Evolutionary conservation across 2,888 invertebrate genomes (phyloP), one percentile per base, ranked within the genome.

Genomic region (Apodemia zela): DNA sequence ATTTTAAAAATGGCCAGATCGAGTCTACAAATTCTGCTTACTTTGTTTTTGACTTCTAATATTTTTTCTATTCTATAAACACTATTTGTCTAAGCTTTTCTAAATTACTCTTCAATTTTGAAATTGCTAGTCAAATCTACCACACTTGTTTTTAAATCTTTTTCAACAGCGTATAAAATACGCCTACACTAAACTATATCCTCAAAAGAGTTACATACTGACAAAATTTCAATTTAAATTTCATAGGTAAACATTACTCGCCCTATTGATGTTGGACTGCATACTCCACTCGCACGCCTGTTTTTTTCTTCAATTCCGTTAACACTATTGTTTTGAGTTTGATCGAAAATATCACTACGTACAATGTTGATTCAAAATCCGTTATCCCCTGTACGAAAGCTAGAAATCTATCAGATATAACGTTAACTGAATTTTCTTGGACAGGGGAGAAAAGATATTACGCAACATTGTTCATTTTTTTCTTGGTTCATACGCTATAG

Each of bases 211-310:
- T 81, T 78, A 73, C 77, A 70, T 77, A 76, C 75, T 78, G 76
- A 79, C 79, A 78, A 87, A 88, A 85, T 78, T 80, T 75, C 73
- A 75, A 83, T 85, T 81, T 66, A 69, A 69, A 70, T 82, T 85
- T 87, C 79, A 82, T 82, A 84, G 79, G 76, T 79, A 85, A 88
- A 85, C 70, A 73, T 91, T 91, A 91, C 91, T 91, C 90, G 91
- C 91, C 90, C 89, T 89, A 89, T 77, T 77, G 73, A 69, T 80
- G 89, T 73, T 77, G 84, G 88, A 76, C 81, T 82, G 79, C 84
- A 73, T 73, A 76, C 83, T 84, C 79, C 82, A 77, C 80, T 78
- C 84, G 79, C 79, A 81, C 82, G 79, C 84, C 80, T 78, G 82
- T 80, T 76, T 77, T 76, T 84, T 84, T 82, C 85, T 73, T 67